Conservation (phyloP, 2,797 vertebrate species). For the Pseudomugil gertrudae region DNA sequence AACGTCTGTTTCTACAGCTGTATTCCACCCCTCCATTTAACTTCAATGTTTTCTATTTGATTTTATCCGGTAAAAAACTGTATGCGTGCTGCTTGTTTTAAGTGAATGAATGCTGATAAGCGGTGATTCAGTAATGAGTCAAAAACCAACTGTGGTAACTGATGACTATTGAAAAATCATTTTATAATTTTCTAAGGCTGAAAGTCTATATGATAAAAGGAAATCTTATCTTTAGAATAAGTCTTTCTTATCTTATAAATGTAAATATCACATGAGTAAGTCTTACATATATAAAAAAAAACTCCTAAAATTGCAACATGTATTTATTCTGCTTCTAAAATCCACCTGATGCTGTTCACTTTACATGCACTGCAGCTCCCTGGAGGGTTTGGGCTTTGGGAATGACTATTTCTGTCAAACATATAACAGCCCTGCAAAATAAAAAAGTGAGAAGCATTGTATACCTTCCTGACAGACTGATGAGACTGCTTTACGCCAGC, state of each 20-base stretch:
- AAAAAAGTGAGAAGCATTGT: constrained; percentile 43
- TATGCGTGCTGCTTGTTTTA: neutral
- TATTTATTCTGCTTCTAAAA: neutral
- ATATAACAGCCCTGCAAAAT: constrained; percentile 28
- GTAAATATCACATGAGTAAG: neutral
- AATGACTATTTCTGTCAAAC: constrained; percentile 33
- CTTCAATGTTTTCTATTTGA: neutral
- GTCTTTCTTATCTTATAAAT: neutral
- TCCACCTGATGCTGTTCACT: constrained; percentile 19
- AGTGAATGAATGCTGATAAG: neutral
- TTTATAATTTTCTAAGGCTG: neutral
- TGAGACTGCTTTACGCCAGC: constrained; percentile 7
- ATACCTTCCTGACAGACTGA: constrained; percentile 48
- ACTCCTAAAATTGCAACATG: neutral
- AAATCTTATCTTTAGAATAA: neutral
- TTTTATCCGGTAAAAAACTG: neutral
- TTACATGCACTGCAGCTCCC: neutral
- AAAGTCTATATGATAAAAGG: neutral
- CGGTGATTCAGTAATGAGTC: neutral
- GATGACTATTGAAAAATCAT: no score
- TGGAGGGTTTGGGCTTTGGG: constrained; percentile 16
- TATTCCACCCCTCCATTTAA: neutral
- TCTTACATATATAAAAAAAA: neutral
- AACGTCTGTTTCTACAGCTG: constrained; percentile 5
- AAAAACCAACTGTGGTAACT: neutral